These are phyloP conservation scores for Metopolophium dirhodum DNA, from an alignment of 1,140 invertebrate genomes.

Conservation along the genomic window DNA sequence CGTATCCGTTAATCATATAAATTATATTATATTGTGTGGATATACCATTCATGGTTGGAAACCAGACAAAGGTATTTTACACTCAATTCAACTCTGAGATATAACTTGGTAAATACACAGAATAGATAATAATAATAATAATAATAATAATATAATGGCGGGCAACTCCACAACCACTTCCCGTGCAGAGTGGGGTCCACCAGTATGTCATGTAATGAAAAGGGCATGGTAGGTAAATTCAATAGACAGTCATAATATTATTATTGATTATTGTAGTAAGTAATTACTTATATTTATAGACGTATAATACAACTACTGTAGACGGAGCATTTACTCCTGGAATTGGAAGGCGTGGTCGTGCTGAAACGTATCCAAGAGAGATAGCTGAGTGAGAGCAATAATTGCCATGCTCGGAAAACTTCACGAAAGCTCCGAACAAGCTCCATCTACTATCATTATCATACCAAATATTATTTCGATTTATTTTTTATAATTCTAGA, in stretches of 20 bases:
- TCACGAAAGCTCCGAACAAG: background rate
- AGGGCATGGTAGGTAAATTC: background rate
- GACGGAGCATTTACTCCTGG: background rate
- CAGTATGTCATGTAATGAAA: background rate
- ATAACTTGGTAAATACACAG: background rate
- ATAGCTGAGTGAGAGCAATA: background rate
- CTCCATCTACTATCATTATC: background rate
- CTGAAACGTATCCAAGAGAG: background rate
- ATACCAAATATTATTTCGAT: background rate
- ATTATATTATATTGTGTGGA: background rate
- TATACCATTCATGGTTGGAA: background rate
- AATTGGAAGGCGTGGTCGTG: background rate
- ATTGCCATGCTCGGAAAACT: no score
- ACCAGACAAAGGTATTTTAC: background rate
- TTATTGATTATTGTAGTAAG: background rate
- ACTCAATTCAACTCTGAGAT: background rate
- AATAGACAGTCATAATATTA: background rate
- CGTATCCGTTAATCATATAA: background rate
- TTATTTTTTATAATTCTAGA: background rate
- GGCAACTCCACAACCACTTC: background rate
- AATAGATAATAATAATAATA: no score
- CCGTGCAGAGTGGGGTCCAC: background rate
- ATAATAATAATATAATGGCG: background rate
- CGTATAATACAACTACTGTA: background rate
- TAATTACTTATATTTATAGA: background rate